Conservation (phyloP, 2,113 vertebrate species). For the Gambusia holbrooki region DNA sequence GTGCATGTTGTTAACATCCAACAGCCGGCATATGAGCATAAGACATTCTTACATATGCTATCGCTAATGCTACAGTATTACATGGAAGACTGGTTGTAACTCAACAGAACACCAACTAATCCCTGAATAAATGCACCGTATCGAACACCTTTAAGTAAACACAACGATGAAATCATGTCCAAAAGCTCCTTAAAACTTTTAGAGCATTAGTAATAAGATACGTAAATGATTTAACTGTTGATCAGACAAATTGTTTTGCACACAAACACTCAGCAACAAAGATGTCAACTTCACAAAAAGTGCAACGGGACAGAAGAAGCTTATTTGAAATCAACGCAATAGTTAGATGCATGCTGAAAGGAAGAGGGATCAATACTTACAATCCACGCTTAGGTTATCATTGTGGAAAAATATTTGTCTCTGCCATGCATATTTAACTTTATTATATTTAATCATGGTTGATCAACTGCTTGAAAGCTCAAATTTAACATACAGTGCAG, state of each 20-base stretch:
- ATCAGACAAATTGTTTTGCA: slow-evolving; percentile 12
- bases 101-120: too few species aligned
- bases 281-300: slow-evolving; percentile 9
- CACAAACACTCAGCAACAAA: slow-evolving; percentile 20
- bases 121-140: too few species aligned
- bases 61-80: background rate
- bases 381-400: slow-evolving; percentile 30
- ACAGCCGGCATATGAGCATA: background rate
- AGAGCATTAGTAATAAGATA: background rate
- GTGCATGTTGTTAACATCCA: background rate
- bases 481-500: slow-evolving; percentile 7
- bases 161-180: background rate
- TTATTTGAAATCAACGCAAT: slow-evolving; percentile 17
- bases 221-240: background rate
- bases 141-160: background rate
- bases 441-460: background rate
- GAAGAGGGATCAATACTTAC: slow-evolving; percentile 44
- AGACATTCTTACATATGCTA: background rate
- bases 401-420: slow-evolving; percentile 32
- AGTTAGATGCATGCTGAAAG: slow-evolving; percentile 45
- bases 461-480: slow-evolving; percentile 10
- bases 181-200: background rate
- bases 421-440: slow-evolving; percentile 59
- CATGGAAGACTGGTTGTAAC: background rate
- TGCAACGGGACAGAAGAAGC: slow-evolving; percentile 14